phyloP scores from a whole-genome alignment of 92 coral and sea anemone species.

The Blastomussa wellsi region DNA sequence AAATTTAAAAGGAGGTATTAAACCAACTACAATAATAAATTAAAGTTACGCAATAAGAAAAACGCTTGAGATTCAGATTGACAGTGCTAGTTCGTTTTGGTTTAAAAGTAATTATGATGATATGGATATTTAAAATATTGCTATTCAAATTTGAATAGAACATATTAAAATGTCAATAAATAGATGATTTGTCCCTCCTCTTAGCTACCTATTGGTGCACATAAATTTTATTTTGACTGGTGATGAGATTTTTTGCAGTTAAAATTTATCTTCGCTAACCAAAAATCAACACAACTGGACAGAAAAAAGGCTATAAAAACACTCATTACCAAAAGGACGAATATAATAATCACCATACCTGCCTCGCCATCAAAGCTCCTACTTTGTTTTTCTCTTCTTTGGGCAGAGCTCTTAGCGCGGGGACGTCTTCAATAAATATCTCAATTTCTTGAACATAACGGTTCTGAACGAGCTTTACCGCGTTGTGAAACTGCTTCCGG shows the following conservation, averaged over 20 bases:
- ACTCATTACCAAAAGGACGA: background rate
- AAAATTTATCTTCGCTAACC: background rate
- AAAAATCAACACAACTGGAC: background rate
- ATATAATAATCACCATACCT: slow-evolving; percentile 53
- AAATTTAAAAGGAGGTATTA: too few relatives aligned
- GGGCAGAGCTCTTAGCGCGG: slow-evolving; percentile 63
- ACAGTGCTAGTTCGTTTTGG: background rate
- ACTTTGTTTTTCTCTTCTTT: slow-evolving; percentile 71
- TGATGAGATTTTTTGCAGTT: background rate
- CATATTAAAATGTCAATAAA: background rate
- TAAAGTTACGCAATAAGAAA: background rate
- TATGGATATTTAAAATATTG: background rate
- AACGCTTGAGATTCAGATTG: background rate
- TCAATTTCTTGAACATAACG: slow-evolving; percentile 81
- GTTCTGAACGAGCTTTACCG: slow-evolving; percentile 74
- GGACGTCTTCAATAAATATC: slow-evolving; percentile 59
- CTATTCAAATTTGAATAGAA: background rate
- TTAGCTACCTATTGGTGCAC: background rate
- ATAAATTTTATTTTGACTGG: slow-evolving; percentile 3
- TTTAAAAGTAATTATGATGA: background rate
- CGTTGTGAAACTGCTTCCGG: slow-evolving; percentile 78
- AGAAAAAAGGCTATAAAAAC: slow-evolving; percentile 9
- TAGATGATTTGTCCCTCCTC: background rate
- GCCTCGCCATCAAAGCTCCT: slow-evolving; percentile 82
- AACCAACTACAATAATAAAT: too few relatives aligned